Evolutionary conservation across 1,140 invertebrate genomes (phyloP), one percentile per base, ranked within the genome.

Genomic region (Lutraria rhynchaena): DNA sequence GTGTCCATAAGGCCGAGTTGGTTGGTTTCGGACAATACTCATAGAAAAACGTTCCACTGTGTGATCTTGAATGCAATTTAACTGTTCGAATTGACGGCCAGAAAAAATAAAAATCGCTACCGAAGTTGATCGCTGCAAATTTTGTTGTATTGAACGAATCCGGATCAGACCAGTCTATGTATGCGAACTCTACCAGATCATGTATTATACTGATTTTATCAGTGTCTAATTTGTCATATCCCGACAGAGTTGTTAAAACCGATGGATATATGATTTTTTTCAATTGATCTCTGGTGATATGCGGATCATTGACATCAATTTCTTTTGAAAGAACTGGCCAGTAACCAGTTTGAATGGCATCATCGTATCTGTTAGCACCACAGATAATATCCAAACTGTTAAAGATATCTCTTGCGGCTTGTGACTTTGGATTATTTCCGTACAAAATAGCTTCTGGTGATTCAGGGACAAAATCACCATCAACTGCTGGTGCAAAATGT

Each of bases 311-410:
- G 19, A 55, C 19, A 33, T 33, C 5, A 17, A 17, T 29, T n/a
- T 33, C 33, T 29, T n/a, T 29, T 22, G 31, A 22, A 35, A 71
- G 13, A 31, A 9, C 13, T 53, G 69, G 46, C 69, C 69, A 71
- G 29, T 15, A 22, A 31, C 27, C 15, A 7, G 27, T 37, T 41
- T 37, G 65, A 35, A 33, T 3, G 11, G 80, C 71, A 5, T 65
- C 75, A 17, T 85, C 83, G 0, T 31, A 24, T 17, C 57, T 33
- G 19, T 77, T 70, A n/a, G 31, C 61, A 9, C 83, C 83, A 24
- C 70, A 53, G 0, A 85, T 24, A 19, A 85, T 49, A 51, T 82
- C 75, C 7, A 85, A 33, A 11, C 73, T 73, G 13, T 37, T 55
- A 37, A 75, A 82, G 35, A 82, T 70, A 2, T 58, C 19, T 63